A percentile compares a stretch with the other conserved stretches of the same genome.
phyloP scores from a whole-genome alignment of 2,797 vertebrate species.

The Mastacembelus armatus region DNA sequence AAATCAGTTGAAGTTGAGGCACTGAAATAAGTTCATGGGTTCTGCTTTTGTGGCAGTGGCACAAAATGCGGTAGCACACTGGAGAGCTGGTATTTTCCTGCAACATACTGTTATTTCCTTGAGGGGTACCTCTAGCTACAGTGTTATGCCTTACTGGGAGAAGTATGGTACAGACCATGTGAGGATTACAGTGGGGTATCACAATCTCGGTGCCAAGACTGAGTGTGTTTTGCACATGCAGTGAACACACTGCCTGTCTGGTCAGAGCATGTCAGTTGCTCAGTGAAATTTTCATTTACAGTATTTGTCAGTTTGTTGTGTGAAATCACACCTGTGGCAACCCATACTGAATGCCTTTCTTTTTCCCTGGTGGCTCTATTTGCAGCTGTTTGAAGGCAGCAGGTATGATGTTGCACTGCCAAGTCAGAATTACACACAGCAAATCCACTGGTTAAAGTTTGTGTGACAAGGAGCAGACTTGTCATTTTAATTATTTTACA shows the following conservation, averaged over 20 bases:
- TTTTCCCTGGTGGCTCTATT: no score
- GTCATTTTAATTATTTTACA: no score
- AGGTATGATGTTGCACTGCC: background rate
- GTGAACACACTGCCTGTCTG: no score
- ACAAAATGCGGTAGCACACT: background rate
- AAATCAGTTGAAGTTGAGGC: background rate
- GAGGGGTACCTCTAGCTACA: background rate
- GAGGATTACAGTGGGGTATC: background rate
- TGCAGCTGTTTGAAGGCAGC: conserved; percentile 1
- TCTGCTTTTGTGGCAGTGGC: background rate
- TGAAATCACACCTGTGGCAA: background rate
- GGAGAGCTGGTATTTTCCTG: background rate
- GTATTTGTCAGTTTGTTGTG: background rate
- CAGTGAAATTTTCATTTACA: background rate
- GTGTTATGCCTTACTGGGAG: background rate
- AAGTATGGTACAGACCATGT: background rate
- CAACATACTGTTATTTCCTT: background rate
- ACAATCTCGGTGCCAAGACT: background rate
- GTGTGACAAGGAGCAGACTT: background rate
- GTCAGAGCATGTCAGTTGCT: background rate
- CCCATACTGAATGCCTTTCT: no score
- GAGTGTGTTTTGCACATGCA: background rate
- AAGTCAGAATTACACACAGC: background rate
- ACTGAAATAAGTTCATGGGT: background rate
- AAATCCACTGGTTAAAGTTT: background rate